phyloP scores from a whole-genome alignment of 2,888 invertebrate genomes.

The Orgyia antiqua region DNA sequence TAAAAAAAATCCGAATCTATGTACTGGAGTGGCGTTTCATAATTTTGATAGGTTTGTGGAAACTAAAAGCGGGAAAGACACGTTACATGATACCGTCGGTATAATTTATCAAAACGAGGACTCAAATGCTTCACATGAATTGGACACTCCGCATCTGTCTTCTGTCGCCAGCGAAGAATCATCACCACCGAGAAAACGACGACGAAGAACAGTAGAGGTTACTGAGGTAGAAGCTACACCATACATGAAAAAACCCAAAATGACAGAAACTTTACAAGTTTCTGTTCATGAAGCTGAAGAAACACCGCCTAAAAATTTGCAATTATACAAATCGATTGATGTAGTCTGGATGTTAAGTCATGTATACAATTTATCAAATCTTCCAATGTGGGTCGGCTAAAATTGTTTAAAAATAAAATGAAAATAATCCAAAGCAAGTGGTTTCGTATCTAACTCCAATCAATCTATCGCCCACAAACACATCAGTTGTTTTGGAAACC shows the following conservation, averaged over 20 bases:
- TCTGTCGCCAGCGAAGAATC: too few species aligned
- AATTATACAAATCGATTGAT: background rate
- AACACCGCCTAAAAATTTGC: background rate
- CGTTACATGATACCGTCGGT: constrained; percentile 1
- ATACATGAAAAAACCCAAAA: constrained; percentile 6
- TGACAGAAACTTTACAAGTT: background rate
- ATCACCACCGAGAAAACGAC: background rate
- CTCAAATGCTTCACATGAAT: background rate
- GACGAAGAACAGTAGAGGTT: constrained; percentile 9
- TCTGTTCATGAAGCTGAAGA: background rate
- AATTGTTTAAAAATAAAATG: too few species aligned
- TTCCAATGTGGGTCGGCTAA: constrained; percentile 1
- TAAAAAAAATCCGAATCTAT: background rate
- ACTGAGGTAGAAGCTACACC: constrained; percentile 3
- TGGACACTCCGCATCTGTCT: too few species aligned
- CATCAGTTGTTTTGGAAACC: constrained; percentile 1
- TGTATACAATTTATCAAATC: background rate
- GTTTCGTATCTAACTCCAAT: background rate
- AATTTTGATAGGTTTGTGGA: background rate
- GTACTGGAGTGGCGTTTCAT: background rate
- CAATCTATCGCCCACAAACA: constrained; percentile 1
- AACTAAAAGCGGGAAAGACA: background rate
- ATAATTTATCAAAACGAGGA: constrained; percentile 1
- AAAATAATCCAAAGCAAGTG: too few species aligned
- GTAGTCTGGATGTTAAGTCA: constrained; percentile 5